Evolutionary conservation across 2,888 invertebrate species (phyloP).

Genomic region (Acleris laterana): DNA sequence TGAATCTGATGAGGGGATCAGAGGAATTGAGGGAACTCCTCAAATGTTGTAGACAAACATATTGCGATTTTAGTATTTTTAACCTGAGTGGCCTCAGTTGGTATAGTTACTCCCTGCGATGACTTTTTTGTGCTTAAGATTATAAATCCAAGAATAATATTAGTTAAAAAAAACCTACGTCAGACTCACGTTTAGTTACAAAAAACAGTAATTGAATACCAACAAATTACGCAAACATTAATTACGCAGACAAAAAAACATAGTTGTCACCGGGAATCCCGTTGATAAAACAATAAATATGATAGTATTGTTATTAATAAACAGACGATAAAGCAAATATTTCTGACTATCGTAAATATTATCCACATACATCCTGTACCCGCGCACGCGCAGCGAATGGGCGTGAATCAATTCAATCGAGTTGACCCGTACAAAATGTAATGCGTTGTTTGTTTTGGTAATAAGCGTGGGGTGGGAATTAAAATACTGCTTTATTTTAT

Average conservation of each 20-base stretch:
- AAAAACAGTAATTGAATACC: neutral
- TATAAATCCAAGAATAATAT: too few relatives aligned
- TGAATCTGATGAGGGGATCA: too few relatives aligned
- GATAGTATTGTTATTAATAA: neutral
- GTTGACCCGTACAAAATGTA: slow-evolving; percentile 26
- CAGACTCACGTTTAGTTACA: too few relatives aligned
- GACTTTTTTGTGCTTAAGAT: too few relatives aligned
- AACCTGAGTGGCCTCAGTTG: too few relatives aligned
- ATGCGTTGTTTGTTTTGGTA: slow-evolving; percentile 11
- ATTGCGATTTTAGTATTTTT: too few relatives aligned
- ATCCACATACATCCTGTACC: slow-evolving; percentile 27
- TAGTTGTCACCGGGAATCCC: neutral
- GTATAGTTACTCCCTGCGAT: too few relatives aligned
- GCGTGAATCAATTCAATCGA: slow-evolving; percentile 29
- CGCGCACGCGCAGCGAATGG: slow-evolving; percentile 3
- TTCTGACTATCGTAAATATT: slow-evolving; percentile 8
- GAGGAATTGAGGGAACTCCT: too few relatives aligned
- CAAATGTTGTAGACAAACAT: too few relatives aligned
- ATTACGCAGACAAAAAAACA: neutral
- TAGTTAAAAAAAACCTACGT: too few relatives aligned
- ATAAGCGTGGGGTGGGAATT: slow-evolving; percentile 11
- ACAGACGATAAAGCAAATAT: neutral
- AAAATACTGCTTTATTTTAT: neutral
- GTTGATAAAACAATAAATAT: slow-evolving; percentile 1
- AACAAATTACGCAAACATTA: neutral